Evolutionary conservation across 2,113 vertebrate species (phyloP).

Genomic region (Petromus typicus): DNA sequence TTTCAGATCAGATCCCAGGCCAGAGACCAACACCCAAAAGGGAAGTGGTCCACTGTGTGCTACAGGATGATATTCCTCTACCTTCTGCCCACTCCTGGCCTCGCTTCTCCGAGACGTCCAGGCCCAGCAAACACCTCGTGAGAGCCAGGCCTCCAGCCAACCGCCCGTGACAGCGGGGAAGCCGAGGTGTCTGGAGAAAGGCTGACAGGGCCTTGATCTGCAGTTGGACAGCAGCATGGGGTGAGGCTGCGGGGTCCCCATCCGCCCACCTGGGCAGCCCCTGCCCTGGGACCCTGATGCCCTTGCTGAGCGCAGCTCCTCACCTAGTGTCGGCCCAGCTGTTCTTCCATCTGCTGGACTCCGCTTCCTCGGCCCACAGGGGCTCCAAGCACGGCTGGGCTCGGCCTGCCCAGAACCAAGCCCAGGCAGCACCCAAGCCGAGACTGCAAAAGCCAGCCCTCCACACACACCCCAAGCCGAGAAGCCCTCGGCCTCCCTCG

Average conservation of each 20-base stretch:
- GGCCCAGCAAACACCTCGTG: too few relatives aligned
- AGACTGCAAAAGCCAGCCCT: neutral
- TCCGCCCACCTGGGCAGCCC: neutral
- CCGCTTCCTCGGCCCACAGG: neutral
- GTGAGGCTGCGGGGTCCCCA: rapidly evolving
- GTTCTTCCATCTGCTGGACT: too few relatives aligned
- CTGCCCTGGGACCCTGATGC: neutral
- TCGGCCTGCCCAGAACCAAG: neutral
- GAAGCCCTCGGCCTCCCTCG: neutral
- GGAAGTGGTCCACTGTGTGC: neutral
- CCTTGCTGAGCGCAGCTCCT: neutral
- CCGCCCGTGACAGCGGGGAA: neutral
- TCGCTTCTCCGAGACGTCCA: rapidly evolving
- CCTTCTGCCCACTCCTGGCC: neutral
- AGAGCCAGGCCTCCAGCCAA: neutral
- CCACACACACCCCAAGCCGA: neutral
- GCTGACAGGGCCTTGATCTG: rapidly evolving
- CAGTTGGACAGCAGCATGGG: neutral
- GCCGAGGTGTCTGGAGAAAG: neutral
- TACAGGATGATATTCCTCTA: neutral
- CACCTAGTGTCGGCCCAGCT: rapidly evolving
- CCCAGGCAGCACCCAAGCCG: neutral
- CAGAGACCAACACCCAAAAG: neutral
- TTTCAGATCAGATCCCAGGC: neutral
- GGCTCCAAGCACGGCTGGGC: too few relatives aligned